Base-by-base conservation (phyloP, 2,113 vertebrate species). In the Sminthopsis crassicaudata region DNA sequence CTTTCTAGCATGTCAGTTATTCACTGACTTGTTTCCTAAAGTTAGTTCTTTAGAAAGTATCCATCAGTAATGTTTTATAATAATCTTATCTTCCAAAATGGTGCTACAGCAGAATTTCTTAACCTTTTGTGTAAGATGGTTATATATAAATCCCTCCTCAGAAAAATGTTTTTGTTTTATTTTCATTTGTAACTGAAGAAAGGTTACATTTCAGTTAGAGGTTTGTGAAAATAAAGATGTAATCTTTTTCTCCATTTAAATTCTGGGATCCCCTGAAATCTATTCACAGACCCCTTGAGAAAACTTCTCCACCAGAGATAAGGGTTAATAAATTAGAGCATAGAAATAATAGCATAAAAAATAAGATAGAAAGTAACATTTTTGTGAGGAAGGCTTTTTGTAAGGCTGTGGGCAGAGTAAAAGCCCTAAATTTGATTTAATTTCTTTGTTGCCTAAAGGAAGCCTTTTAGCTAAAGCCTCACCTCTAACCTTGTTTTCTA, bases 401-500 rank as follows among this genome's bases (percentile, higher is more conserved):
- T 67, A n/a, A 94, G 48, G 6, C 23, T 97, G 96, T 23, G 26
- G 97, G 91, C 26, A 95, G 30, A 97, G 88, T 94, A 51, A 94
- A 96, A 60, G 55, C 67, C 96, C 46, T 19, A 95, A 95, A n/a
- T 30, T 95, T 97, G 42, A 50, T 97, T 98, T 96, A 95, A 92
- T 96, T 27, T 93, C 50, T 96, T 48, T 91, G 92, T 26, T 57
- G 12, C 90, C 88, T 89, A 93, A 95, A 96, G 76, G 92, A 97
- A 97, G 0, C 8, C 92, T 97, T 96, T 95, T 95, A 94, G 94
- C 25, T 96, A 96, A 97, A 97, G 95, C 84, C 52, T 93, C 94
- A 95, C 25, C 46, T 50, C 93, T 94, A 67, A 95, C 52, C 90
- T 98, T 97, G n/a, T 98, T 98, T 98, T 97, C 57, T 94, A 48